These are phyloP conservation scores for Epinephelus coioides DNA, from an alignment of 2,797 vertebrate species.

Conservation along the genomic window DNA sequence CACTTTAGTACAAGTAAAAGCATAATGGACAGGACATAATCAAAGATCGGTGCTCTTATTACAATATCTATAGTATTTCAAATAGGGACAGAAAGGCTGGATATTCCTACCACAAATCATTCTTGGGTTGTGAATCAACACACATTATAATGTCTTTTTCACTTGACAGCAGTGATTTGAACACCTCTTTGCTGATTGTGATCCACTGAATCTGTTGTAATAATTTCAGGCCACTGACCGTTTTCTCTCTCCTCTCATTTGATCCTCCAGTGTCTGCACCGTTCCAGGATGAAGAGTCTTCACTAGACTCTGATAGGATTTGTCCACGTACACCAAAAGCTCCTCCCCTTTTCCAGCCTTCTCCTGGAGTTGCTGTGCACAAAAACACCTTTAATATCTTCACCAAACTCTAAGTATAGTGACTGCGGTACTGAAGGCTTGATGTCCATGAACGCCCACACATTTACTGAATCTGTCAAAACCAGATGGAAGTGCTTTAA, in stretches of 20 bases:
- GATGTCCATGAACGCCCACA: slow-evolving; percentile 8
- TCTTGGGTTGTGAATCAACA: background rate
- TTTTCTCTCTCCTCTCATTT: slow-evolving; percentile 67
- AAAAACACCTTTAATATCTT: slow-evolving; percentile 30
- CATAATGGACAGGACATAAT: background rate
- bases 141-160: background rate
- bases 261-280: slow-evolving; percentile 57
- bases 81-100: too few relatives aligned
- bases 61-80: too few relatives aligned
- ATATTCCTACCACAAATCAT: background rate
- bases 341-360: slow-evolving; percentile 79
- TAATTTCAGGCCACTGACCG: slow-evolving; percentile 68
- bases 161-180: too few relatives aligned
- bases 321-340: slow-evolving; percentile 75
- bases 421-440: slow-evolving; percentile 11
- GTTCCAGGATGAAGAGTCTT: slow-evolving; percentile 59
- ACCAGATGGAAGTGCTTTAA: slow-evolving; percentile 21
- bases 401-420: background rate
- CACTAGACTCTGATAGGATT: slow-evolving; percentile 62
- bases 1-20: background rate
- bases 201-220: background rate
- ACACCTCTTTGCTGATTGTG: background rate
- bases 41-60: background rate
- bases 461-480: slow-evolving; percentile 45
- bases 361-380: slow-evolving; percentile 86